Percentiles rank a stretch among this genome's conserved stretches.
Evolutionary conservation across 2,888 invertebrate species (phyloP).

Genomic region (Lacanobia oleracea): DNA sequence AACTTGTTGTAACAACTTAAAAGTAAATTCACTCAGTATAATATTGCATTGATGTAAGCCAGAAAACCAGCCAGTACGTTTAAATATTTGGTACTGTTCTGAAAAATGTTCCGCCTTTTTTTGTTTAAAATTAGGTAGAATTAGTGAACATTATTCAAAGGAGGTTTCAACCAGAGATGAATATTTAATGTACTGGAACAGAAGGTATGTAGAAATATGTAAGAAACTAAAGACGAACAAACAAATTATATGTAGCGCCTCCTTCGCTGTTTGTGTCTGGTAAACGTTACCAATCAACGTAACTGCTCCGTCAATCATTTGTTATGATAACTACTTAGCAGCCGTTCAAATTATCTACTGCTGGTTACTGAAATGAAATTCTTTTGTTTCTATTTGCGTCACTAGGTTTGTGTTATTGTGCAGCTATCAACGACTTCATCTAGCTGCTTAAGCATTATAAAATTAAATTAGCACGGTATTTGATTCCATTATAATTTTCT

Average conservation of each 20-base stretch:
- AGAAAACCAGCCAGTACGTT: slow-evolving; percentile 14
- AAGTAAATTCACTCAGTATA: background rate
- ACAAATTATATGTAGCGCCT: slow-evolving; percentile 30
- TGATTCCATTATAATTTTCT: background rate
- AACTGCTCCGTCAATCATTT: slow-evolving; percentile 68
- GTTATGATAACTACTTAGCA: slow-evolving; percentile 67
- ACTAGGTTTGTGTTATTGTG: slow-evolving; percentile 34
- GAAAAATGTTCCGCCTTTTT: slow-evolving; percentile 7
- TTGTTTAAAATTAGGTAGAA: slow-evolving; percentile 7
- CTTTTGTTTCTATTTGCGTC: slow-evolving; percentile 57
- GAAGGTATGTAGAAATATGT: slow-evolving; percentile 28
- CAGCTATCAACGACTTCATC: slow-evolving; percentile 11
- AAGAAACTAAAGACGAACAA: slow-evolving; percentile 29
- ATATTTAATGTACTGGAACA: slow-evolving; percentile 32
- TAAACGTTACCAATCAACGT: slow-evolving; percentile 65
- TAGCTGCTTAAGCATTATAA: slow-evolving; percentile 1
- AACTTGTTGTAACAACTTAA: slow-evolving; percentile 6
- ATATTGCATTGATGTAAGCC: background rate
- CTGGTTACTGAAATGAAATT: slow-evolving; percentile 34
- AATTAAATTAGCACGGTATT: background rate
- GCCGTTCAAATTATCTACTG: slow-evolving; percentile 53
- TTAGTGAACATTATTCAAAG: slow-evolving; percentile 32
- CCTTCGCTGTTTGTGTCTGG: slow-evolving; percentile 53
- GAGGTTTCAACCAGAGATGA: slow-evolving; percentile 28
- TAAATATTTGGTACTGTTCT: slow-evolving; percentile 14